These are phyloP conservation scores for Merops nubicus DNA, from an alignment of 2,113 vertebrate species.

Conservation along the genomic window DNA sequence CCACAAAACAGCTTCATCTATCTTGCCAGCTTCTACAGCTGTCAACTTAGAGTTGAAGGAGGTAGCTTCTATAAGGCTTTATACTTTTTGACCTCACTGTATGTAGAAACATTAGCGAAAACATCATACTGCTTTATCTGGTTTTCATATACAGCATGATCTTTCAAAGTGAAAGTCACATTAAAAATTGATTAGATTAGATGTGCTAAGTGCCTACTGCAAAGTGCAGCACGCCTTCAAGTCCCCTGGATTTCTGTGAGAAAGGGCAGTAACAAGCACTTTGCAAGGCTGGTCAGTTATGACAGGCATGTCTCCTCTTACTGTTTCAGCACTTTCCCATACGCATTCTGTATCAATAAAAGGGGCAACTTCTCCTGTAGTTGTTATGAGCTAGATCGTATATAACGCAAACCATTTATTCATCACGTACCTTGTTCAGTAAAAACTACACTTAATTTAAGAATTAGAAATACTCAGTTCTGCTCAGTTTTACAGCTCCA, in stretches of 20 bases:
- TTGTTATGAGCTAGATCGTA: background rate
- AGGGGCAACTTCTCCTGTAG: background rate
- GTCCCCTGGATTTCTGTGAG: background rate
- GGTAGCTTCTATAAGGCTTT: background rate
- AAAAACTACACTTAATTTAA: background rate
- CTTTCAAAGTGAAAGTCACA: conserved; percentile 16
- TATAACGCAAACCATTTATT: background rate
- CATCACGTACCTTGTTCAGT: background rate
- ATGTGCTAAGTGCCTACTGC: conserved; percentile 2
- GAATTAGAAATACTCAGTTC: background rate
- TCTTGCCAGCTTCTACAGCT: background rate
- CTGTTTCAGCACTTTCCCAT: background rate
- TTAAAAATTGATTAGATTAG: conserved; percentile 51
- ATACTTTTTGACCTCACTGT: background rate
- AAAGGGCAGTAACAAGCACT: background rate
- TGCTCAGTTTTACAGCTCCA: background rate
- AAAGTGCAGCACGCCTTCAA: background rate
- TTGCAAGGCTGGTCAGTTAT: background rate
- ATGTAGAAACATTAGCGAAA: background rate
- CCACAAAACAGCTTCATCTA: background rate
- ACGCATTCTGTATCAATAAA: background rate
- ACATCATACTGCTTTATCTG: background rate
- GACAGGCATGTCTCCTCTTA: background rate
- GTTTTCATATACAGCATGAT: background rate
- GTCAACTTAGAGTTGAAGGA: background rate